A percentile compares a stretch with the other conserved stretches of the same genome.
Conservation (phyloP, 2,113 vertebrate genomes). For the Melanocharis versteri region DNA sequence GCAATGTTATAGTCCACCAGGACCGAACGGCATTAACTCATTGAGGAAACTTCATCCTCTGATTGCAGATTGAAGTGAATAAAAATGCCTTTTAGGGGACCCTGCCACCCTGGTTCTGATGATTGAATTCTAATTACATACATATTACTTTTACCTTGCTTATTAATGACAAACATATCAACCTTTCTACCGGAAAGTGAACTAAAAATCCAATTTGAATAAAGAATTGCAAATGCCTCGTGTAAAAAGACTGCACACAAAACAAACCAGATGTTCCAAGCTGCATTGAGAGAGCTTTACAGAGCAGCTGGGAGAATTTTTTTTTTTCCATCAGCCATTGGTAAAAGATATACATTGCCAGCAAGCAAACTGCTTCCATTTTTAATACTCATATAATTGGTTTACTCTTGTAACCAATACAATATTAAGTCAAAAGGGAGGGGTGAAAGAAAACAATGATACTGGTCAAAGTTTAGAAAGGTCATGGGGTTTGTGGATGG, state of each 20-base stretch:
- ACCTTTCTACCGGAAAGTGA: conserved; percentile 64
- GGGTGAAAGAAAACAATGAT: background rate
- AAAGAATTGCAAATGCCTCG: conserved; percentile 65
- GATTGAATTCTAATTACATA: conserved; percentile 30
- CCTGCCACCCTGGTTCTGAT: background rate
- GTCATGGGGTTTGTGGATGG: conserved; percentile 21
- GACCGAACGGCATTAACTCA: background rate
- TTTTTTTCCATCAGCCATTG: conserved; percentile 63
- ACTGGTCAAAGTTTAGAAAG: conserved; percentile 42
- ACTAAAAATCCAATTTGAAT: conserved; percentile 80
- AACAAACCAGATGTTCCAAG: conserved; percentile 79
- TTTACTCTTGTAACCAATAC: conserved; percentile 67
- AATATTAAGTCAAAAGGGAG: conserved; percentile 31
- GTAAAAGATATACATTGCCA: conserved; percentile 61
- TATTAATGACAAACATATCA: conserved; percentile 58
- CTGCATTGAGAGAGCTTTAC: conserved; percentile 62
- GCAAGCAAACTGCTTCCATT: conserved; percentile 58
- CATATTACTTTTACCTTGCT: conserved; percentile 16
- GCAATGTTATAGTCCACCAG: conserved; percentile 44
- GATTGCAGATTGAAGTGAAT: conserved; percentile 4
- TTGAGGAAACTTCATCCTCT: conserved; percentile 36
- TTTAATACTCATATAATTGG: conserved; percentile 67
- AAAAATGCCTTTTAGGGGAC: conserved; percentile 15
- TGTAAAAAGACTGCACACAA: conserved; percentile 60
- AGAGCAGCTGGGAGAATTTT: conserved; percentile 66